phyloP scores from a whole-genome alignment of 2,888 invertebrate genomes.

The Acleris laterana region DNA sequence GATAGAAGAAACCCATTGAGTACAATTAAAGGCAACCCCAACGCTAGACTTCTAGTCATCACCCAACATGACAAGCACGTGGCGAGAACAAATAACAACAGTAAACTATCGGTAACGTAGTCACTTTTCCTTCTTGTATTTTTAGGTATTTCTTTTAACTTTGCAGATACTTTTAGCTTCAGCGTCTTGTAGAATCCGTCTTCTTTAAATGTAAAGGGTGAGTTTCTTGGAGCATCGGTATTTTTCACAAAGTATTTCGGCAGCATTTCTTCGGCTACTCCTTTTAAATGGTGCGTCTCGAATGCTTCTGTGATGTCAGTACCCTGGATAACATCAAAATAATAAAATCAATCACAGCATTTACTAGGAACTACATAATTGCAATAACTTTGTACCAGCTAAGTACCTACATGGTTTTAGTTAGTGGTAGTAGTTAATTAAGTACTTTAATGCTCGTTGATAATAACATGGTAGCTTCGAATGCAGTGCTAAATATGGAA shows the following conservation, averaged over 20 bases:
- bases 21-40: slow-evolving; percentile 57
- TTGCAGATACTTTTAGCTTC: slow-evolving; percentile 83
- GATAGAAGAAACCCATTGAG: slow-evolving; percentile 57
- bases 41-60: slow-evolving; percentile 55
- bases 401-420: background rate
- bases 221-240: slow-evolving; percentile 86
- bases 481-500: background rate
- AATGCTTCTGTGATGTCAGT: slow-evolving; percentile 88
- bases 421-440: background rate
- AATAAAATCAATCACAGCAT: background rate
- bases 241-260: slow-evolving; percentile 87
- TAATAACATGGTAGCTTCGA: background rate
- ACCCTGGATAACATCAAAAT: slow-evolving; percentile 69
- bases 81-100: slow-evolving; percentile 54
- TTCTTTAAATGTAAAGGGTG: slow-evolving; percentile 89
- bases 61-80: slow-evolving; percentile 63
- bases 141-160: slow-evolving; percentile 80
- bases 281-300: slow-evolving; percentile 85
- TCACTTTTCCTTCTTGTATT: slow-evolving; percentile 64
- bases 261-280: slow-evolving; percentile 85
- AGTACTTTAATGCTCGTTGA: background rate
- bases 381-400: background rate
- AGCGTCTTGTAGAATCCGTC: slow-evolving; percentile 91
- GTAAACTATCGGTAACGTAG: slow-evolving; percentile 57
- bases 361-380: background rate